These are phyloP conservation scores for Semotilus atromaculatus DNA, from an alignment of 2,797 vertebrate species.

Conservation along the genomic window DNA sequence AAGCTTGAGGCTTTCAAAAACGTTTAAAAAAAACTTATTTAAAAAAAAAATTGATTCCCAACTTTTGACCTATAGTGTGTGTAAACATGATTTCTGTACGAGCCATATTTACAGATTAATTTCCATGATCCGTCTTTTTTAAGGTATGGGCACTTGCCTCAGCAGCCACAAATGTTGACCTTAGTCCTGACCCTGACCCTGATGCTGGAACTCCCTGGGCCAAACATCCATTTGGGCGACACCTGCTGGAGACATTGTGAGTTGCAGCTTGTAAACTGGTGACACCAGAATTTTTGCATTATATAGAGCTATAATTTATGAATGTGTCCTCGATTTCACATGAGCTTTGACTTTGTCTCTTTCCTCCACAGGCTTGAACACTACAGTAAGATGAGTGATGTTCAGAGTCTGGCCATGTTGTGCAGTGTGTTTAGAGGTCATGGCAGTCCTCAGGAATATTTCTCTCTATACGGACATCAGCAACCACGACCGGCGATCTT, in stretches of 20 bases:
- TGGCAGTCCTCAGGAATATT: constrained; percentile 80
- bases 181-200: constrained; percentile 91
- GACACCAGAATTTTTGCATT: not conserved
- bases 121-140: not conserved
- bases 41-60: too few relatives aligned
- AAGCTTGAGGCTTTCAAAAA: not conserved
- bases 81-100: not conserved
- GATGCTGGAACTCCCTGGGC: constrained; percentile 96
- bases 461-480: constrained; percentile 77
- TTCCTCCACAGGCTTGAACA: constrained; percentile 85
- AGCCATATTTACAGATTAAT: not conserved
- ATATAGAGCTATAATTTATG: not conserved
- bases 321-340: not conserved
- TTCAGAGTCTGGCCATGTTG: constrained; percentile 96
- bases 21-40: not conserved
- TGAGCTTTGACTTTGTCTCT: not conserved
- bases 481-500: constrained; percentile 76
- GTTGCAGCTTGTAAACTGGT: constrained; percentile 60
- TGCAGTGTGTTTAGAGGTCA: constrained; percentile 92
- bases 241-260: constrained; percentile 93
- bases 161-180: constrained; percentile 89
- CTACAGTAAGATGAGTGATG: constrained; percentile 93
- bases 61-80: not conserved
- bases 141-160: constrained; percentile 96
- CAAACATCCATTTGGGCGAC: constrained; percentile 93